These are phyloP conservation scores for Anthoptus insignis DNA, from an alignment of 2,888 invertebrate species.

Conservation along the genomic window DNA sequence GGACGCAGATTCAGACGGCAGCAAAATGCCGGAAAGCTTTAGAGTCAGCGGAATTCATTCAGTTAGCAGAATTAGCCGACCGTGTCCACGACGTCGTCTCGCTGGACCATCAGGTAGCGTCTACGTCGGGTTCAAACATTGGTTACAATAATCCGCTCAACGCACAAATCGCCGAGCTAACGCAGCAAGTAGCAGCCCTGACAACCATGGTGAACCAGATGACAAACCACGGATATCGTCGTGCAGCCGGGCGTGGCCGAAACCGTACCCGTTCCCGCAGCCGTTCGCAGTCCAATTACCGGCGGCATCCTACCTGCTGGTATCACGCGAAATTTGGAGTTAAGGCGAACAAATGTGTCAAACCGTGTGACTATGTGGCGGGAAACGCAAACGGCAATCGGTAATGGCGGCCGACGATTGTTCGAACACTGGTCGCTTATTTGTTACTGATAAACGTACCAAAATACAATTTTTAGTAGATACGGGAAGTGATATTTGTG, in stretches of 20 bases:
- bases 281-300: slow-evolving; percentile 34
- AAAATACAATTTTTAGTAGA: slow-evolving; percentile 40
- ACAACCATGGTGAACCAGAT: slow-evolving; percentile 14
- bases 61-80: slow-evolving; percentile 41
- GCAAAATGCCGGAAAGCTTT: too few relatives aligned
- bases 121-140: neutral
- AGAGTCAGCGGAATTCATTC: too few relatives aligned
- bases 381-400: slow-evolving; percentile 48
- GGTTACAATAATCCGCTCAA: neutral
- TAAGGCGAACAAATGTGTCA: slow-evolving; percentile 36
- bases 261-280: neutral
- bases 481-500: slow-evolving; percentile 45
- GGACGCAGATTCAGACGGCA: too few relatives aligned
- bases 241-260: neutral
- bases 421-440: slow-evolving; percentile 44
- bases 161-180: neutral
- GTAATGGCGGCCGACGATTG: slow-evolving; percentile 51
- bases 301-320: slow-evolving; percentile 42
- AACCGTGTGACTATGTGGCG: slow-evolving; percentile 34
- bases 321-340: slow-evolving; percentile 44
- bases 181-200: neutral
- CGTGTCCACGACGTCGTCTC: slow-evolving; percentile 37
- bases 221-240: neutral
- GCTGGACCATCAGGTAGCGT: neutral
- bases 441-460: slow-evolving; percentile 42